Conservation (phyloP, 2,888 invertebrate genomes). For the Bellardia bayeri region DNA sequence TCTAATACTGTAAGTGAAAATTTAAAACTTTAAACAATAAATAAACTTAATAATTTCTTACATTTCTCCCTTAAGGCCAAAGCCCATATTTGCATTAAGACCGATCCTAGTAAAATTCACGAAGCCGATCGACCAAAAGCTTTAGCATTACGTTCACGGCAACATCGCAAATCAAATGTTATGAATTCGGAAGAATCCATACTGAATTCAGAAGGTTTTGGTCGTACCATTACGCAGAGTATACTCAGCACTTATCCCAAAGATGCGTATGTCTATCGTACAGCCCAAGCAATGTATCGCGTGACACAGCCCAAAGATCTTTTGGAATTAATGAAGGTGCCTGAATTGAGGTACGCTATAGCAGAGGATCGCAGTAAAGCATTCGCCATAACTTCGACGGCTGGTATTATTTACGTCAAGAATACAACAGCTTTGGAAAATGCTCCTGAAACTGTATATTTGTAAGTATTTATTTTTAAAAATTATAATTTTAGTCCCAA, state of each 20-base stretch:
- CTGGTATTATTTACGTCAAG: constrained; percentile 86
- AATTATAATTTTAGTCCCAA: not conserved
- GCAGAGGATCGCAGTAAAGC: constrained; percentile 83
- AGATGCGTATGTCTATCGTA: constrained; percentile 83
- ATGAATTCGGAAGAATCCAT: constrained; percentile 77
- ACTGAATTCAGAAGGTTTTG: constrained; percentile 74
- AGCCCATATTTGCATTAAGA: constrained; percentile 84
- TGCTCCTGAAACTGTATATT: constrained; percentile 84
- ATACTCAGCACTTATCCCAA: constrained; percentile 79
- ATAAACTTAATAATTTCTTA: not conserved
- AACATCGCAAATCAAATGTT: constrained; percentile 76
- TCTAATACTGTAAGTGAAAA: constrained; percentile 75
- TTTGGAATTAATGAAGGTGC: constrained; percentile 77
- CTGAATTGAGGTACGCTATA: constrained; percentile 78
- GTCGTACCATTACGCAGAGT: constrained; percentile 67
- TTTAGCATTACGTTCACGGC: constrained; percentile 78
- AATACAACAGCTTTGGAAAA: constrained; percentile 84
- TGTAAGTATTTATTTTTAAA: constrained; percentile 75
- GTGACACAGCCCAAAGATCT: constrained; percentile 84
- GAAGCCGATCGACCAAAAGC: constrained; percentile 81
- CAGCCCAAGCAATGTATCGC: constrained; percentile 84
- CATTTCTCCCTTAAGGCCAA: constrained; percentile 75
- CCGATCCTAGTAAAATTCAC: constrained; percentile 80
- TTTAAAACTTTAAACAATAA: not conserved
- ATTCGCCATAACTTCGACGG: constrained; percentile 85